phyloP scores from a whole-genome alignment of 2,888 invertebrate genomes.

The Reticulitermes lucifugus region DNA sequence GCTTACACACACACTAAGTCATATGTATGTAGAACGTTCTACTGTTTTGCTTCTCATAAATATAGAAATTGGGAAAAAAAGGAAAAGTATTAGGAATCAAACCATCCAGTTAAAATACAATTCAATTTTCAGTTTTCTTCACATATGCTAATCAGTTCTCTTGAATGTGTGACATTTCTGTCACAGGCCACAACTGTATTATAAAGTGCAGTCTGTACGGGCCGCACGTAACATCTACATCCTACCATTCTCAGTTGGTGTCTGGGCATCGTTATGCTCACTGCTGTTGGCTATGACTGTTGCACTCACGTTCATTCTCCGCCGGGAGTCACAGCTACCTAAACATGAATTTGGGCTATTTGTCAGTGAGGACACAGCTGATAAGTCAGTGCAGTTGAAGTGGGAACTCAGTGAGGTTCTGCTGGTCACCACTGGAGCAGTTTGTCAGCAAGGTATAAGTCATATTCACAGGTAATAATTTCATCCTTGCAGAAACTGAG shows the following conservation, averaged over 20 bases:
- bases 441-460: slow-evolving; percentile 52
- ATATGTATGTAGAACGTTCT: too few species aligned
- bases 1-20: too few species aligned
- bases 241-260: slow-evolving; percentile 49
- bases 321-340: slow-evolving; percentile 44
- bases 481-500: too few species aligned
- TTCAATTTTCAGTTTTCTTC: too few species aligned
- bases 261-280: slow-evolving; percentile 48
- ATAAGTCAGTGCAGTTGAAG: slow-evolving; percentile 20
- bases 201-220: slow-evolving; percentile 46
- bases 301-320: slow-evolving; percentile 48
- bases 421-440: slow-evolving; percentile 52
- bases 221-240: slow-evolving; percentile 50
- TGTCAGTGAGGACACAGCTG: background rate
- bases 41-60: too few species aligned
- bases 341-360: background rate
- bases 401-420: slow-evolving; percentile 53
- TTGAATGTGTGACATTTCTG: background rate
- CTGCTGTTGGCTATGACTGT: slow-evolving; percentile 49
- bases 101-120: too few species aligned
- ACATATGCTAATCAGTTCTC: too few species aligned
- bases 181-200: slow-evolving; percentile 45
- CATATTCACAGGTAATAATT: too few species aligned
- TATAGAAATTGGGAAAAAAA: too few species aligned
- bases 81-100: too few species aligned